These are phyloP conservation scores for Leguminivora glycinivorella DNA, from an alignment of 1,140 invertebrate genomes.

Conservation along the genomic window DNA sequence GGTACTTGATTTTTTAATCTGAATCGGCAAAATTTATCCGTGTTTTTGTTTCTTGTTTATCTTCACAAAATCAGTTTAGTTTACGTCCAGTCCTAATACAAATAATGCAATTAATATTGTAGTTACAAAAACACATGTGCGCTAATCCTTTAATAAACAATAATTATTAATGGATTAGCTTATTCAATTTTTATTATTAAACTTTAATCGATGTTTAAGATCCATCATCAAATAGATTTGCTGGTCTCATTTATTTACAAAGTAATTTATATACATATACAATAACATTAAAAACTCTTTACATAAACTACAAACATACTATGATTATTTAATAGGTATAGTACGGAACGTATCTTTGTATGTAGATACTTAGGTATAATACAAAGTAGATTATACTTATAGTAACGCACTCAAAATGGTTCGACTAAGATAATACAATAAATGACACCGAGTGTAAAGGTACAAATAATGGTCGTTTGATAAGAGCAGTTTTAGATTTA, in stretches of 20 bases:
- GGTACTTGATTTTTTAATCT: not conserved
- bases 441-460: not conserved
- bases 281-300: not conserved
- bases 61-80: not conserved
- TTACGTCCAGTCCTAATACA: not conserved
- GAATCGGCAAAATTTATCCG: not conserved
- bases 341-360: slow-evolving; percentile 3
- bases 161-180: no score
- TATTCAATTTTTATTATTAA: not conserved
- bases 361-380: not conserved
- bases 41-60: not conserved
- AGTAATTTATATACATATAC: not conserved
- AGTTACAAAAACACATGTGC: not conserved
- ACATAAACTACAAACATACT: not conserved
- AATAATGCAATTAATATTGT: not conserved
- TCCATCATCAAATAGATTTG: not conserved
- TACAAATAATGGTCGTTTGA: not conserved
- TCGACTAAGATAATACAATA: not conserved
- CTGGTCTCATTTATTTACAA: not conserved
- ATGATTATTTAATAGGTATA: not conserved
- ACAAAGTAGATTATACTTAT: not conserved
- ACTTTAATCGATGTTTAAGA: not conserved
- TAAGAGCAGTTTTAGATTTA: not conserved
- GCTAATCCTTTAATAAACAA: slow-evolving; percentile 10
- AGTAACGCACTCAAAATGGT: not conserved